Evolutionary conservation across 2,888 invertebrate genomes (phyloP).

Genomic region (Coelopa pilipes): DNA sequence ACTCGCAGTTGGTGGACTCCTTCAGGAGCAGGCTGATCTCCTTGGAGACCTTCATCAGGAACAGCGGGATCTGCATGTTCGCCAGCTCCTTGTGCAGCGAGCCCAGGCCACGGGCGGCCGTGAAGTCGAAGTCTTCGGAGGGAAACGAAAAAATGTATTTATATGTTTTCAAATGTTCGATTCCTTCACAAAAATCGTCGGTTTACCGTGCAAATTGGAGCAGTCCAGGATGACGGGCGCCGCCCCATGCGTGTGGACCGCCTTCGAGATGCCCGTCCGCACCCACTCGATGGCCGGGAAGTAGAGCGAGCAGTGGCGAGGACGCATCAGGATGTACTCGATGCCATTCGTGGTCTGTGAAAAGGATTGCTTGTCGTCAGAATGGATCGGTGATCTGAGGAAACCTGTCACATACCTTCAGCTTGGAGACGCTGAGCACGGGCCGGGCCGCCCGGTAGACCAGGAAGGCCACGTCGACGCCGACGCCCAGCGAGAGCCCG

Average conservation of each 20-base stretch:
- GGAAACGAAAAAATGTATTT: slow-evolving; percentile 5
- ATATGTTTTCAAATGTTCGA: slow-evolving; percentile 1
- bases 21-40: slow-evolving; percentile 60
- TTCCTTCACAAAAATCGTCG: background rate
- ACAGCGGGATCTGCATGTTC: slow-evolving; percentile 77
- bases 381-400: too few relatives aligned
- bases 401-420: too few relatives aligned
- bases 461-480: slow-evolving; percentile 80
- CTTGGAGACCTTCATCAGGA: slow-evolving; percentile 70
- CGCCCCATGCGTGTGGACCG: slow-evolving; percentile 75
- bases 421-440: slow-evolving; percentile 77
- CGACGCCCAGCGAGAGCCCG: slow-evolving; percentile 85
- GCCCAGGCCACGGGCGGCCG: slow-evolving; percentile 86
- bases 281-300: slow-evolving; percentile 88
- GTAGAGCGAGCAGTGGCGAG: slow-evolving; percentile 80
- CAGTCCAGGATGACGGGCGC: slow-evolving; percentile 86
- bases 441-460: slow-evolving; percentile 86
- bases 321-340: slow-evolving; percentile 80
- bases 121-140: slow-evolving; percentile 80
- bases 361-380: too few relatives aligned
- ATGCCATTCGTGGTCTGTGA: slow-evolving; percentile 74
- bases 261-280: slow-evolving; percentile 80
- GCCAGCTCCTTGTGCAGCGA: slow-evolving; percentile 79
- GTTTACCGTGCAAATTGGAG: slow-evolving; percentile 77
- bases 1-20: slow-evolving; percentile 60